Conservation (phyloP, 53 echinoderm and acorn worm species). For the Apostichopus leukothele region DNA sequence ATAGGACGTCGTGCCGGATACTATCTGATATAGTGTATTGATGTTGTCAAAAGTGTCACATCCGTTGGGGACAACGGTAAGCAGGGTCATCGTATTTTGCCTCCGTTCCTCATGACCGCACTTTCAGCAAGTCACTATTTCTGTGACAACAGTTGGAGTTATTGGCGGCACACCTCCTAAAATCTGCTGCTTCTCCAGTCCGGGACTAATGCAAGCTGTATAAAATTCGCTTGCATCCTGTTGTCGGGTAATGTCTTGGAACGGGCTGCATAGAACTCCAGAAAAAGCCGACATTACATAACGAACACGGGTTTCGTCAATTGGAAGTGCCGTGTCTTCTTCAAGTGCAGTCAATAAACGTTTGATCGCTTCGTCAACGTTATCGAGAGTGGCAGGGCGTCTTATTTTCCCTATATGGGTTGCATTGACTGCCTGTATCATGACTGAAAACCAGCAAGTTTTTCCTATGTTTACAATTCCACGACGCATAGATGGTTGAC, state of each 20-base stretch:
- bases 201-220: background rate
- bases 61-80: background rate
- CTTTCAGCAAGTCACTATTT: background rate
- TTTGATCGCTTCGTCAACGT: slow-evolving; percentile 25
- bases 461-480: background rate
- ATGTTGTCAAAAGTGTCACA: background rate
- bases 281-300: background rate
- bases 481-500: background rate
- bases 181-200: slow-evolving; percentile 15
- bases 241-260: background rate
- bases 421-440: background rate
- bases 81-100: background rate
- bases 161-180: background rate
- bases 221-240: slow-evolving; percentile 15
- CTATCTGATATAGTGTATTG: background rate
- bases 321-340: background rate
- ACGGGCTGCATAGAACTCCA: background rate
- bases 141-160: background rate
- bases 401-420: background rate
- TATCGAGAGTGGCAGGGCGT: background rate
- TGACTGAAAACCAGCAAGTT: background rate
- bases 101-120: slow-evolving; percentile 9
- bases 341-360: background rate
- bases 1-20: background rate
- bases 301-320: background rate